Evolutionary conservation across 1,140 invertebrate genomes (phyloP), one percentile per base, ranked within the genome.

Genomic region (Chrysomallon squamiferum): DNA sequence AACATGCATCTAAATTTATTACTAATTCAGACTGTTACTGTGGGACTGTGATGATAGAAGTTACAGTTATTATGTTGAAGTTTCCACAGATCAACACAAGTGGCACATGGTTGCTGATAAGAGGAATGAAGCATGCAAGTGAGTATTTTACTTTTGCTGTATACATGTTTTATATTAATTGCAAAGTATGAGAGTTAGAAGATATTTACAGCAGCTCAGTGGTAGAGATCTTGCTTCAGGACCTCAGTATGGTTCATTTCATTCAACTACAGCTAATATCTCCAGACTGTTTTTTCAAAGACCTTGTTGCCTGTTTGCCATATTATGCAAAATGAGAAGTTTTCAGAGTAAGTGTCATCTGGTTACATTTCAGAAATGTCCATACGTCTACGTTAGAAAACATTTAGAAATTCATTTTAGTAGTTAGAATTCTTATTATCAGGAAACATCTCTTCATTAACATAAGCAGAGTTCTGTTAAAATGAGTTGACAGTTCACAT

Each of bases 41-140:
- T 99, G 97, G 97, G 97, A 99, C 87, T 97, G 95, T 86, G 97
- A 99, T 87, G 93, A 97, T 82, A 89, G 97, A 43, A 92, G 91
- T 71, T 99, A 99, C 86, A 95, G 93, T 67, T 99, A 96, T 84
- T 97, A 95, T 81, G 92, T 99, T 38, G 95, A 99, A 88, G 95
- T 96, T 3, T 98, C 96, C 18, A 89, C 90, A n/a, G 95, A 99
- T 87, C 90, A 92, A 77, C 91, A 91, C 84, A 91, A 92, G 79
- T 99, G 96, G 96, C 90, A 92, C 74, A 89, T 92, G 74, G 90
- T 98, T 5, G 91, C 81, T 18, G 87, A 89, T 90, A 61, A 94
- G 93, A 84, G 91, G 91, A 80, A 92, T 88, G 43, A 88, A 88
- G 64, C 91, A 91, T 87, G 86, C 87, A 68, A 94, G 93, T 88